Evolutionary conservation across 1,140 invertebrate species (phyloP), one percentile per base, ranked within the genome.

Genomic region (Solen grandis): DNA sequence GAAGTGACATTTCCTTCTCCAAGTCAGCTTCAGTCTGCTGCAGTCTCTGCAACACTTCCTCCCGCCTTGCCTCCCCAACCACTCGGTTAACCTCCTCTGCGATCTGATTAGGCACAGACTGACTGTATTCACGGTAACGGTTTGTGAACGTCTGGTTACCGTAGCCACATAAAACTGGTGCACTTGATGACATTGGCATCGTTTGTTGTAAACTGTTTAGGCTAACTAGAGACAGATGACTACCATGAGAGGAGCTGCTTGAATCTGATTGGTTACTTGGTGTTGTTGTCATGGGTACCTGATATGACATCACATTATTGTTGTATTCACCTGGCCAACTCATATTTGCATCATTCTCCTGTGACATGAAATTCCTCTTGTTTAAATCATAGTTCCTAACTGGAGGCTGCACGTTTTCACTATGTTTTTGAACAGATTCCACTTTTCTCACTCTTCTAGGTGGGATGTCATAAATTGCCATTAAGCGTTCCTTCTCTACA

Each of bases 381-480:
- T 78, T 78, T 27, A 68, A 46, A 69, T 78, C 75, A 60, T 57
- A 78, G 50, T 65, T 78, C 25, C 75, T 54, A 50, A 36, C 60
- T 46, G 73, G 35, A 29, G n/a, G 59, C 13, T 33, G 16, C 5
- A 33, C n/a, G 22, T 38, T 76, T 0, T 65, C 60, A 76, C 35
- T 36, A 60, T 46, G 41, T 33, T 29, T 59, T 63, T 36, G 46
- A 2, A 5, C 52, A 16, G 38, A 36, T 35, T 85, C 81, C 5
- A 86, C 86, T 85, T 87, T 86, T 38, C 81, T 60, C 16, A 85
- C 79, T 14, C 84, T 73, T 27, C 85, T 86, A 25, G 89, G 89
- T 38, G 89, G 89, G 19, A 90, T 82, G 82, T 90, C 89, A 86
- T 90, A 90, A 22, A 89, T 85, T 22, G 86, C 84, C 81, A 88